Percentiles rank a stretch among this genome's conserved stretches.
These are phyloP conservation scores for Jordanella pulchra DNA, from an alignment of 2,797 vertebrate genomes.

Conservation along the genomic window DNA sequence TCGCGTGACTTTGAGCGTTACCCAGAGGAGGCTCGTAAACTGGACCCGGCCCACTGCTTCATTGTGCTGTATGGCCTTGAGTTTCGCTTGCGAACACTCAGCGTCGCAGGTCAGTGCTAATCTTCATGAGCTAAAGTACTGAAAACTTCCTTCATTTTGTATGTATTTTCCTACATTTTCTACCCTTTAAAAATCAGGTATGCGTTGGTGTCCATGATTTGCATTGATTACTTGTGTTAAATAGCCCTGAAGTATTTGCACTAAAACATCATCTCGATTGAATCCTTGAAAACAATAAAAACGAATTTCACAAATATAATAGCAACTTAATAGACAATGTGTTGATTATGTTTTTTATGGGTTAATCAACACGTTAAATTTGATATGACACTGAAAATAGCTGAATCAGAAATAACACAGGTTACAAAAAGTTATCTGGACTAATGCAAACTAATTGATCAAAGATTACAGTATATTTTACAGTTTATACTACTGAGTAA, in stretches of 20 bases:
- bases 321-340: background rate
- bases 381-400: background rate
- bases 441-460: no score
- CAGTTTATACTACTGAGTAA: background rate
- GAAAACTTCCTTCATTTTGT: background rate
- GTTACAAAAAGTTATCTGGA: no score
- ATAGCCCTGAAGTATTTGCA: background rate
- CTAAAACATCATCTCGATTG: background rate
- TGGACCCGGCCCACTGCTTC: constrained; percentile 85
- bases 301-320: background rate
- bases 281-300: background rate
- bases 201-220: background rate
- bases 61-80: constrained; percentile 86
- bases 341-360: background rate
- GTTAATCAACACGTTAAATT: background rate
- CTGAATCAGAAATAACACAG: background rate
- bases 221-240: background rate
- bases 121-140: background rate
- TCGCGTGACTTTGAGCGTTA: constrained; percentile 89
- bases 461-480: background rate
- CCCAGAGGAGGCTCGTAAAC: constrained; percentile 86
- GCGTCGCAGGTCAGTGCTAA: constrained; percentile 80
- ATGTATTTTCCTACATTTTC: background rate
- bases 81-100: constrained; percentile 86
- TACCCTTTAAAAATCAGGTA: background rate